Evolutionary conservation across 2,888 invertebrate genomes (phyloP).

Genomic region (Hyalella azteca): DNA sequence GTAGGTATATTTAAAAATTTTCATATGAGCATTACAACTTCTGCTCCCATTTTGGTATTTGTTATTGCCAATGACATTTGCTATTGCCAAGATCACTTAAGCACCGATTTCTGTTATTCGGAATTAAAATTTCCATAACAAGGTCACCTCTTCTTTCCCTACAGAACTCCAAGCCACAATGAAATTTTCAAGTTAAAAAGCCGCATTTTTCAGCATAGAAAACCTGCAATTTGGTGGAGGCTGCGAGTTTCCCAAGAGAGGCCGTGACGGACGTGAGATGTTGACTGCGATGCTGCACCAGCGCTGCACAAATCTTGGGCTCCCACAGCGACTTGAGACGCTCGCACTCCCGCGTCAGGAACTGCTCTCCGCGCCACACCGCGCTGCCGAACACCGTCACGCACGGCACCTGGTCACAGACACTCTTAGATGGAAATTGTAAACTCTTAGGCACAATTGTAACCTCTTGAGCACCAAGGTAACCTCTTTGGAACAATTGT

Average conservation of each 20-base stretch:
- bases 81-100: too few relatives aligned
- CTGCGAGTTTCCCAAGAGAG: background rate
- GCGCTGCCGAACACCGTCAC: slow-evolving; percentile 44
- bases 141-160: too few relatives aligned
- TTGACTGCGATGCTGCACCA: slow-evolving; percentile 14
- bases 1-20: too few relatives aligned
- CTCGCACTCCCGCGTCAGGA: slow-evolving; percentile 42
- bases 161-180: too few relatives aligned
- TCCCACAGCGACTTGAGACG: slow-evolving; percentile 45
- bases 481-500: too few relatives aligned
- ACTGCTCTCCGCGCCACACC: slow-evolving; percentile 52
- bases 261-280: background rate
- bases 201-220: background rate
- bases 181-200: too few relatives aligned
- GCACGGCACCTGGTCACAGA: slow-evolving; percentile 49
- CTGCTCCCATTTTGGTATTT: too few relatives aligned
- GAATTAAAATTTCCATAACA: too few relatives aligned
- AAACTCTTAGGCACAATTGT: too few relatives aligned
- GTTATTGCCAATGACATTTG: background rate
- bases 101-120: too few relatives aligned
- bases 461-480: too few relatives aligned
- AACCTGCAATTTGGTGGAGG: background rate
- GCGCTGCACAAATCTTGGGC: slow-evolving; percentile 44
- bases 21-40: too few relatives aligned
- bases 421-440: background rate